Base-by-base conservation (phyloP, 2,797 vertebrate genomes). In the Hozukius guyotensis region DNA sequence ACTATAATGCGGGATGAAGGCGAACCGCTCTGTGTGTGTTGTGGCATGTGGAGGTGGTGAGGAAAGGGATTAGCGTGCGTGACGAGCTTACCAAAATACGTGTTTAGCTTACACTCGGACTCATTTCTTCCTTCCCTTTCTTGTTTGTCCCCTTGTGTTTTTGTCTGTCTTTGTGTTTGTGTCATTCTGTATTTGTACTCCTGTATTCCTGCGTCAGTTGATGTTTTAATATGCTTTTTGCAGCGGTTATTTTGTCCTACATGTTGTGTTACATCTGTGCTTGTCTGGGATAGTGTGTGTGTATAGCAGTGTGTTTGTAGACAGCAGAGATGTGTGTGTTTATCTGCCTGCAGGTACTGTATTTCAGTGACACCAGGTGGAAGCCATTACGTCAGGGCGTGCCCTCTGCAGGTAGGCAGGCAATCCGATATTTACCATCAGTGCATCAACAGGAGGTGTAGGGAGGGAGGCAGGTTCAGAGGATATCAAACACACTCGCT, bases 61-160 rank as follows among this genome's bases (percentile, higher is more conserved):
- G 67, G 71, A 82, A 82, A 63, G 62, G 75, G 85, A 89, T 87
- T 84, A 86, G 76, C 9, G 61, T 78, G 84, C 82, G 74, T 83
- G 82, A 82, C 22, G 1, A 34, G 75, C 52, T 84, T 73, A 68
- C 61, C 62, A 57, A 61, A 67, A 75, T 59, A 76, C n/a, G 18
- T 69, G 70, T 77, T 84, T 77, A 72, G 70, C 66, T 55, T 61
- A 10, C 73, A 77, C 49, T 81, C 66, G 13, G 75, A 56, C 56
- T 87, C 59, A 80, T 80, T 86, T 72, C 55, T 61, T 32, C 20
- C 24, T 52, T 72, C 56, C 34, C 22, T 11, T 52, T 60, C 49
- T 68, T 79, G 31, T 84, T 81, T 84, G 79, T 82, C 36, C 34
- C 22, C 32, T 24, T 71, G 69, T 66, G 55, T 72, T 36, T 76